A percentile compares a stretch with the other conserved stretches of the same genome.
These are phyloP conservation scores for Saccopteryx leptura DNA, from an alignment of 2,113 vertebrate genomes.

Conservation along the genomic window DNA sequence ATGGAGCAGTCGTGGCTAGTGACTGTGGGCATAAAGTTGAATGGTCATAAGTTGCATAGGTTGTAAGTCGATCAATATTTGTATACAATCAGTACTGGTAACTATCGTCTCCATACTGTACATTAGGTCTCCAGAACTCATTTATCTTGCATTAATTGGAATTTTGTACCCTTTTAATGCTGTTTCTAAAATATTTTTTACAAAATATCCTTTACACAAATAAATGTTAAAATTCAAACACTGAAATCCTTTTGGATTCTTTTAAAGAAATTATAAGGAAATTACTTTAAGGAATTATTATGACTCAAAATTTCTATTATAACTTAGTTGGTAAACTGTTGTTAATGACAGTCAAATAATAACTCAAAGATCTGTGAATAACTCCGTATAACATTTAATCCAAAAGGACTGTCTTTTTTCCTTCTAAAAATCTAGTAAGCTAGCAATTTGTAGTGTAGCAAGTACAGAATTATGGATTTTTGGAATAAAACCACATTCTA, in stretches of 20 bases:
- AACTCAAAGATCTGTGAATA: constrained; percentile 27
- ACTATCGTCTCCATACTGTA: not conserved
- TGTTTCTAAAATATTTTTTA: constrained; percentile 57
- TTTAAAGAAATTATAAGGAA: constrained; percentile 46
- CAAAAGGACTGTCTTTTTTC: not conserved
- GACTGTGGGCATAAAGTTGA: no score
- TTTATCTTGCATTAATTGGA: not conserved
- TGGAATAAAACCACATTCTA: constrained; percentile 53
- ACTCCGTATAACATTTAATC: constrained; percentile 19
- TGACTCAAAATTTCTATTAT: not conserved
- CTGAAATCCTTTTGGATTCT: constrained; percentile 6
- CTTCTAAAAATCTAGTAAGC: constrained; percentile 5
- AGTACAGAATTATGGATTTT: constrained; percentile 16
- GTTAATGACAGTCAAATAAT: constrained; percentile 22
- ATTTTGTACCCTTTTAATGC: not conserved
- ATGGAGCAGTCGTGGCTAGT: no score
- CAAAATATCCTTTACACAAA: constrained; percentile 29
- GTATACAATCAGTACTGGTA: not conserved
- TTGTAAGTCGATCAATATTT: no score
- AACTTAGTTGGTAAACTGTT: constrained; percentile 39
- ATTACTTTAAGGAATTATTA: constrained; percentile 35
- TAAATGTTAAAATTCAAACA: constrained; percentile 44
- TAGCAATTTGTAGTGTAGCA: constrained; percentile 13
- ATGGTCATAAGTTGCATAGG: no score
- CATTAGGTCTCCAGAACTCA: not conserved